Conservation (phyloP, 2,888 invertebrate genomes). For the Eremobia ochroleuca region DNA sequence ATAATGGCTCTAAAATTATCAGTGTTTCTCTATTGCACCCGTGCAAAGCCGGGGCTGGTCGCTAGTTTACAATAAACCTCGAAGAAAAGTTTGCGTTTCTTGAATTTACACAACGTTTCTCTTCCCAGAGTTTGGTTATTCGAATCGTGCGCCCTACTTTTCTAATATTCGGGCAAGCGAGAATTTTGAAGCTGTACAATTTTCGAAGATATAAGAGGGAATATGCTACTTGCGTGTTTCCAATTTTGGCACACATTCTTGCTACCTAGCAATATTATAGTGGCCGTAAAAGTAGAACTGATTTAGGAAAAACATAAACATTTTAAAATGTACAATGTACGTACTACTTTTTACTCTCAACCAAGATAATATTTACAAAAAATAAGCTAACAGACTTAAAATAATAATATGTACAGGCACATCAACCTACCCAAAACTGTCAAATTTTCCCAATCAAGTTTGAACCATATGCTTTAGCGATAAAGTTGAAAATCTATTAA, state of each 20-base stretch:
- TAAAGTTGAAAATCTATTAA: too few relatives aligned
- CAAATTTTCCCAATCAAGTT: too few relatives aligned
- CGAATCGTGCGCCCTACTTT: slow-evolving; percentile 64
- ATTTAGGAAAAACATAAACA: background rate
- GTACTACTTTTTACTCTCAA: background rate
- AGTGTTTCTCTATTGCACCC: too few relatives aligned
- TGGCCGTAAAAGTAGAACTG: background rate
- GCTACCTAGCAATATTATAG: slow-evolving; percentile 1
- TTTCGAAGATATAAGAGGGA: slow-evolving; percentile 48
- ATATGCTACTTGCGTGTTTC: slow-evolving; percentile 31
- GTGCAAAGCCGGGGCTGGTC: too few relatives aligned
- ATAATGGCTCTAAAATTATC: too few relatives aligned
- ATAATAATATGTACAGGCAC: too few relatives aligned
- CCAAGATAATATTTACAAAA: background rate
- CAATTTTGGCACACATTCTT: slow-evolving; percentile 40
- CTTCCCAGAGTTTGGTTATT: slow-evolving; percentile 45
- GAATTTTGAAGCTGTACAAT: slow-evolving; percentile 61
- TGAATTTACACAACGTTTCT: slow-evolving; percentile 50
- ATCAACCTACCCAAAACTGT: too few relatives aligned
- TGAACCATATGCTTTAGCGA: too few relatives aligned
- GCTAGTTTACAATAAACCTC: slow-evolving; percentile 52
- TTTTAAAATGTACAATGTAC: background rate
- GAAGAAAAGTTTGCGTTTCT: slow-evolving; percentile 38
- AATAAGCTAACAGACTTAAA: too few relatives aligned
- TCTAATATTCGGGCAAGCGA: slow-evolving; percentile 44